Evolutionary conservation across 2,888 invertebrate species (phyloP), one percentile per base, ranked within the genome.

Genomic region (Diloba caeruleocephala): DNA sequence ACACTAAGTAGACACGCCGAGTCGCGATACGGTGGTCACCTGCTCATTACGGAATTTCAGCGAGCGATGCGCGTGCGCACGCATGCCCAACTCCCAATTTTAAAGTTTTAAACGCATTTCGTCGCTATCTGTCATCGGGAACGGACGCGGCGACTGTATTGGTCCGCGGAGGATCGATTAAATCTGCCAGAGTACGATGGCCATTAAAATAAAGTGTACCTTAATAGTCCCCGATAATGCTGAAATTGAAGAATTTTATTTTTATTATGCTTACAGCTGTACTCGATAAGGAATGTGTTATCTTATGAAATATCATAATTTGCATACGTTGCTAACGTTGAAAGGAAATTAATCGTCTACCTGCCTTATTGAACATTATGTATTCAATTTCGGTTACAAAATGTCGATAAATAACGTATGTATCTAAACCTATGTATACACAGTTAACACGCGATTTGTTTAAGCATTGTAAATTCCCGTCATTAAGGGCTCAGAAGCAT

Each of bases 121-220:
- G 76, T 81, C 78, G 82, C 84, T 91, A 91, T 91, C 91, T 90
- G 89, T 91, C 91, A 90, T 90, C 91, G 84, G 74, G 79, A 73
- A 82, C 81, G 72, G 84, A 85, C 88, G 87, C 78, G 74, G 76
- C 68, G 70, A 67, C 74, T 63, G 80, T 79, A 81, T 79, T 81
- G 81, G 74, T 60, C 72, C 48, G 51, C 56, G 44, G 60, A 58
- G 60, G 59, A 65, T 77, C 85, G 90, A 90, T 90, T 89, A 88
- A 86, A 90, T 90, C 90, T 86, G 79, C 79, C 77, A 72, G 82
- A 78, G 68, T 78, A 78, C 77, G 82, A 85, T 81, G 86, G 82
- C 76, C 88, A 89, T 88, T 88, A 88, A 87, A 88, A 85, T 85
- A 87, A 85, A 84, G 69, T 76, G 81, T 66, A 77, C 81, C 75